Conservation (phyloP, 1,140 invertebrate genomes). For the Temnothorax curvispinosus region DNA sequence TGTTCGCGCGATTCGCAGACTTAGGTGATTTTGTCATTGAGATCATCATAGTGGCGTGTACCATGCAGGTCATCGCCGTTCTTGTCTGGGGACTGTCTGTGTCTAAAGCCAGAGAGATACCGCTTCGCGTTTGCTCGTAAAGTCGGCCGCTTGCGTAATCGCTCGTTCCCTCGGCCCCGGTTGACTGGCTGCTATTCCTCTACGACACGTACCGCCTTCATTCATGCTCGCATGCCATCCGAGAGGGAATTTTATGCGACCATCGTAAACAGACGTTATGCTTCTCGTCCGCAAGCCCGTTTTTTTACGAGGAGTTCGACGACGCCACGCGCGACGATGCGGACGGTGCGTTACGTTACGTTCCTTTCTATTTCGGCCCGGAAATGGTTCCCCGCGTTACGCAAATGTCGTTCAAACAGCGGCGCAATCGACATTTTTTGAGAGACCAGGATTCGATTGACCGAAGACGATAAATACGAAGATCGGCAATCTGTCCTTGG, state of each 20-base stretch:
- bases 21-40: constrained; percentile 17
- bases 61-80: constrained; percentile 42
- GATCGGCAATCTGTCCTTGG: not conserved
- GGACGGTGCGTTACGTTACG: not conserved
- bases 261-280: constrained; percentile 63
- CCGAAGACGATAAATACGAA: not conserved
- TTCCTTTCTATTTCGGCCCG: constrained; percentile 22
- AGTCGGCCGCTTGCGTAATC: constrained; percentile 70
- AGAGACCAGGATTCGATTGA: not conserved
- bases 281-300: constrained; percentile 42
- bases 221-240: constrained; percentile 63
- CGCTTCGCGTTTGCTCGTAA: constrained; percentile 68
- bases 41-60: constrained; percentile 29
- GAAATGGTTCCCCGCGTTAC: constrained; percentile 7
- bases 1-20: too few relatives aligned
- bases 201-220: constrained; percentile 62
- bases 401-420: not conserved
- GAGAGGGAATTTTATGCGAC: constrained; percentile 57
- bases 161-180: constrained; percentile 55
- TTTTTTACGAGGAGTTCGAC: constrained; percentile 61
- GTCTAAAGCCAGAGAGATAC: constrained; percentile 57
- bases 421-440: too few relatives aligned
- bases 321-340: constrained; percentile 46
- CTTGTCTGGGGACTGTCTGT: constrained; percentile 70
- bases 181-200: constrained; percentile 50